These are phyloP conservation scores for Cebuella pygmaea DNA, from an alignment of 2,797 vertebrate species.

Conservation along the genomic window DNA sequence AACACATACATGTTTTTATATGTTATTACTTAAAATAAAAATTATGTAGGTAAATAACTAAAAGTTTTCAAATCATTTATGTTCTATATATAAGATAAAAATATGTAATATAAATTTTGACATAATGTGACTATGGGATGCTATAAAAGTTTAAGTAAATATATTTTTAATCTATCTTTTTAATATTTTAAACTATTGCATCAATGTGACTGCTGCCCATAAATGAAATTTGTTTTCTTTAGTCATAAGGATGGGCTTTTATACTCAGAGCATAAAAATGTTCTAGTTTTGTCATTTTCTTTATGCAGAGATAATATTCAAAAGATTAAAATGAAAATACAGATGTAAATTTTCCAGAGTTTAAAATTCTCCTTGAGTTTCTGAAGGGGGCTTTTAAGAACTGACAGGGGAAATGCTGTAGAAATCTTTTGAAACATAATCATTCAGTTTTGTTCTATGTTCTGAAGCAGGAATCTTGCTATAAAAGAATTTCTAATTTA, in stretches of 20 bases:
- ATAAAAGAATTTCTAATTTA: slow-evolving; percentile 84
- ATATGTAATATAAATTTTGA: not conserved
- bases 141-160: not conserved
- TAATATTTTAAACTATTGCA: not conserved
- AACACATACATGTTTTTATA: not conserved
- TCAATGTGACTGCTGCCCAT: not conserved
- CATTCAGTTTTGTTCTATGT: slow-evolving; percentile 78
- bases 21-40: not conserved
- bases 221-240: not conserved
- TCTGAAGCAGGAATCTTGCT: slow-evolving; percentile 69
- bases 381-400: slow-evolving; percentile 81
- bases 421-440: slow-evolving; percentile 84
- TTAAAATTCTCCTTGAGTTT: slow-evolving; percentile 80
- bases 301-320: slow-evolving; percentile 59
- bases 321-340: slow-evolving; percentile 50
- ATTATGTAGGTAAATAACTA: not conserved
- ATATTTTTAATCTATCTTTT: not conserved
- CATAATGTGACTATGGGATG: not conserved
- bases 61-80: not conserved
- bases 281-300: slow-evolving; percentile 1
- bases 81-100: not conserved
- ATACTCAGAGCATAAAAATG: not conserved
- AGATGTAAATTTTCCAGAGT: slow-evolving; percentile 70
- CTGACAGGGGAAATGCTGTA: slow-evolving; percentile 83
- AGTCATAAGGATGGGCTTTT: not conserved